A percentile compares a stretch with the other conserved stretches of the same genome.
Evolutionary conservation across 2,888 invertebrate species (phyloP).

Genomic region (Rhamphomyia laevipes): DNA sequence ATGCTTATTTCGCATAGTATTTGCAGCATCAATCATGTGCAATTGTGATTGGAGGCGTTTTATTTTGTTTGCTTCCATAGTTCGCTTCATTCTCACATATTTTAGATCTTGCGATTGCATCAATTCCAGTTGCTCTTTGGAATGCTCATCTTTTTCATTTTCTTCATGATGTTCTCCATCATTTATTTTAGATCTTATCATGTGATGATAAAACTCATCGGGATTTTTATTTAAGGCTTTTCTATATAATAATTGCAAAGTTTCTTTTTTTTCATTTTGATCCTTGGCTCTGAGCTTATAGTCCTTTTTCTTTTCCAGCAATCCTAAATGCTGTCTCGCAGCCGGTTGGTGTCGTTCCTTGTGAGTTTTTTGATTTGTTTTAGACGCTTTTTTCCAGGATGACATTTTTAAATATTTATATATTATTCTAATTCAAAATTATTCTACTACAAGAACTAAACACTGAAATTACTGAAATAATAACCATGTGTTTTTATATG

Average conservation of each 20-base stretch:
- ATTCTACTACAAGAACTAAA: no score
- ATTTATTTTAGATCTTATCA: constrained; percentile 74
- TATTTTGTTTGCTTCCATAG: constrained; percentile 64
- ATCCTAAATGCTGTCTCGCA: constrained; percentile 60
- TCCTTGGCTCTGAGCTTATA: constrained; percentile 67
- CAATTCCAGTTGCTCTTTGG: constrained; percentile 71
- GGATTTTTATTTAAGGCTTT: constrained; percentile 88
- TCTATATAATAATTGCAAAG: constrained; percentile 67
- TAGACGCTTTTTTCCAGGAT: constrained; percentile 79
- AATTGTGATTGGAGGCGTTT: constrained; percentile 57
- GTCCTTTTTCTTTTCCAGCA: constrained; percentile 83
- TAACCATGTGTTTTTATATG: no score
- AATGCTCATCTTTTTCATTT: constrained; percentile 59
- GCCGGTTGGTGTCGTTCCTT: constrained; percentile 77
- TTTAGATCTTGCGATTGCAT: constrained; percentile 88
- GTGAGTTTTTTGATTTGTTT: constrained; percentile 73
- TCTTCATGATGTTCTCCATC: constrained; percentile 53
- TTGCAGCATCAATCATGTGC: constrained; percentile 68
- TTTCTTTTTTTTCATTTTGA: constrained; percentile 69
- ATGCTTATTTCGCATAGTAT: constrained; percentile 60
- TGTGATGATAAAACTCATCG: constrained; percentile 97
- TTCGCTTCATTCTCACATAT: constrained; percentile 77
- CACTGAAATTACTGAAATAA: no score
- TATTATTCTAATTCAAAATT: no score
- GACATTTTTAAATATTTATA: neutral